These are phyloP conservation scores for Phaetusa simplex DNA, from an alignment of 2,113 vertebrate genomes.

Conservation along the genomic window DNA sequence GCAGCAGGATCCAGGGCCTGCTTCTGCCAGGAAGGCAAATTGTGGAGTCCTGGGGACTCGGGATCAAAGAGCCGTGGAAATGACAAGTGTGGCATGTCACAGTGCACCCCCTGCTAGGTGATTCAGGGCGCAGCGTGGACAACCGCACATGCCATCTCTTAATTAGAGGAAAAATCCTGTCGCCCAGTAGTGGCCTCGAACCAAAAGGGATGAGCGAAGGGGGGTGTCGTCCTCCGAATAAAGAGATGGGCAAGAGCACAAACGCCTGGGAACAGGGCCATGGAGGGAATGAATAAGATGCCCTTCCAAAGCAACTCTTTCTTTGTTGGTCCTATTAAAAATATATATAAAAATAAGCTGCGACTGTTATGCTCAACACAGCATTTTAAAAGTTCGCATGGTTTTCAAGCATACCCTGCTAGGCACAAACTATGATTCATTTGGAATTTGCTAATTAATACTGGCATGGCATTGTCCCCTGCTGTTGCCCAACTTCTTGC, in stretches of 20 bases:
- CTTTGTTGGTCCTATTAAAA: slow-evolving; percentile 19
- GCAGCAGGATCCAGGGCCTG: not conserved
- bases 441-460: slow-evolving; percentile 65
- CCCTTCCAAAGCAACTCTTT: not conserved
- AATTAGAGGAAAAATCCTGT: slow-evolving; percentile 2
- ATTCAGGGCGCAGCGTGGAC: not conserved
- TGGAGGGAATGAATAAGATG: not conserved
- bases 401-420: not conserved
- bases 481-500: slow-evolving; percentile 51
- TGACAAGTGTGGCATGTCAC: not conserved
- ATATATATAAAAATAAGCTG: not conserved
- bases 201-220: not conserved
- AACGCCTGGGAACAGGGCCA: slow-evolving; percentile 12
- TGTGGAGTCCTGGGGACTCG: not conserved
- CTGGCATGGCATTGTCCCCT: slow-evolving; percentile 37
- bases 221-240: not conserved
- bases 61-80: not conserved
- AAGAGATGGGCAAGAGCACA: slow-evolving; percentile 22
- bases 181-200: not conserved
- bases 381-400: slow-evolving; percentile 24
- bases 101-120: not conserved
- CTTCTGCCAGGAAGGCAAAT: not conserved
- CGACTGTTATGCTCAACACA: not conserved
- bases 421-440: slow-evolving; percentile 48
- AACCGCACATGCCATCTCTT: not conserved